These are phyloP conservation scores for Phenganax marumi DNA, from an alignment of 92 coral and sea anemone species.

Conservation along the genomic window DNA sequence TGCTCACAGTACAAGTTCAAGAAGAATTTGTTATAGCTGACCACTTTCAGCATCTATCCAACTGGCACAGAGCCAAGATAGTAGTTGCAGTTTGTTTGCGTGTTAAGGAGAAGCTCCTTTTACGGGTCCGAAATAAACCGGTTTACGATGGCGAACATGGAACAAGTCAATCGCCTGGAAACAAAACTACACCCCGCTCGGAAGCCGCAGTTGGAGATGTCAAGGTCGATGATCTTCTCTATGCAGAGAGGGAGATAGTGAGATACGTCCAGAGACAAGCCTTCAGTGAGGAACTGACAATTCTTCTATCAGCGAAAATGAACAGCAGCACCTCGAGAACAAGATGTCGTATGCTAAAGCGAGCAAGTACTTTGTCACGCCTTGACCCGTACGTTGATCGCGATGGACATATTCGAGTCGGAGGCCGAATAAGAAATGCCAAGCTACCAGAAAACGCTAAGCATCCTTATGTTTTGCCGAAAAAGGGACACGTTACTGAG, in stretches of 20 bases:
- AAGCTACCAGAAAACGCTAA: neutral
- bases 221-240: too few relatives aligned
- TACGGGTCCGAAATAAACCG: neutral
- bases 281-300: too few relatives aligned
- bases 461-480: slow-evolving; percentile 5
- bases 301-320: too few relatives aligned
- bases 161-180: neutral
- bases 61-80: slow-evolving; percentile 44
- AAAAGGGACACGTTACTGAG: neutral
- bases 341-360: neutral
- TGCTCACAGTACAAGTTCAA: slow-evolving; percentile 14
- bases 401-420: slow-evolving; percentile 22
- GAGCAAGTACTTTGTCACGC: slow-evolving; percentile 3
- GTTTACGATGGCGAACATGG: neutral
- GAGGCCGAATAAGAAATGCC: slow-evolving; percentile 17
- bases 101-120: neutral
- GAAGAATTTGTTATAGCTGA: slow-evolving; percentile 15
- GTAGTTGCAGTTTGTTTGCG: slow-evolving; percentile 19
- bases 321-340: neutral
- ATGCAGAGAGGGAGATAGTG: too few relatives aligned
- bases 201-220: too few relatives aligned
- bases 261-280: too few relatives aligned
- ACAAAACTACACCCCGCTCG: neutral
- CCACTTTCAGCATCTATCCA: neutral
- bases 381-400: slow-evolving; percentile 18